A percentile compares a stretch with the other conserved stretches of the same genome.
Conservation (phyloP, 2,113 vertebrate genomes). For the Rhea americana region DNA sequence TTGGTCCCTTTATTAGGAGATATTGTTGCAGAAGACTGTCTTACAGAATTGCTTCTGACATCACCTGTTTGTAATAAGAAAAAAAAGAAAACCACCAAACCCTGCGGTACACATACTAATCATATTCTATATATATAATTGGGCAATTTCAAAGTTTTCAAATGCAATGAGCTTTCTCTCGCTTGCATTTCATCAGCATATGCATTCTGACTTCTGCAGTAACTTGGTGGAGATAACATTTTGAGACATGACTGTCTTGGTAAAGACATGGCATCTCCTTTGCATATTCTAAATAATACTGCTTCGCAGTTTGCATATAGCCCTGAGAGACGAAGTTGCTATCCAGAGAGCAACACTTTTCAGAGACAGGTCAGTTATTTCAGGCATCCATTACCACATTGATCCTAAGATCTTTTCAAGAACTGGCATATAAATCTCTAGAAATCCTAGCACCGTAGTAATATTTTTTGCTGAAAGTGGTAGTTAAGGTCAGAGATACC, state of each 20-base stretch:
- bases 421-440: constrained; percentile 32
- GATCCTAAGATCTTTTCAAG: constrained; percentile 50
- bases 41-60: not conserved
- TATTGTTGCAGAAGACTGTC: not conserved
- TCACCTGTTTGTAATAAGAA: not conserved
- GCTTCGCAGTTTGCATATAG: constrained; percentile 6
- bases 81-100: not conserved
- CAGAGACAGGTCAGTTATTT: constrained; percentile 58
- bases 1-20: not conserved
- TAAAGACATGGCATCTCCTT: not conserved
- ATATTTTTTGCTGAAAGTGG: constrained; percentile 41
- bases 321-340: constrained; percentile 52
- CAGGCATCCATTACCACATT: not conserved
- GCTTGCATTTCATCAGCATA: not conserved
- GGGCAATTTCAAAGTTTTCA: not conserved
- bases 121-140: fast-evolving
- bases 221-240: not conserved
- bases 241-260: not conserved
- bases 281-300: constrained; percentile 17
- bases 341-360: constrained; percentile 47
- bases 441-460: constrained; percentile 2
- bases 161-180: not conserved
- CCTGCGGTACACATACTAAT: not conserved
- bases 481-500: constrained; percentile 41
- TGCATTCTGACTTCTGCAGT: not conserved